phyloP scores from a whole-genome alignment of 2,797 vertebrate genomes.

The Podarcis siculus region DNA sequence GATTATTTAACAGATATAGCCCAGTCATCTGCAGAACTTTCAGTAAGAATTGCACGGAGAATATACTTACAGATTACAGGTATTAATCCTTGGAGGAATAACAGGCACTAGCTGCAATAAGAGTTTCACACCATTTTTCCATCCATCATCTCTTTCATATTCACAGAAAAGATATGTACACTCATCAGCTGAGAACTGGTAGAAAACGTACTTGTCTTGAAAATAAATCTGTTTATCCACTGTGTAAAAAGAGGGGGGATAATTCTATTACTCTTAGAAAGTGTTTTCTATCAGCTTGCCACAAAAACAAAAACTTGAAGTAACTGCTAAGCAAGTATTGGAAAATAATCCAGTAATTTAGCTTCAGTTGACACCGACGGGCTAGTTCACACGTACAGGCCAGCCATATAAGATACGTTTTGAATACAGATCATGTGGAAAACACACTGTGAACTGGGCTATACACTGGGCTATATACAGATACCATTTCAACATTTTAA shows the following conservation, averaged over 20 bases:
- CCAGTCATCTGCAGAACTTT: background rate
- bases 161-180: constrained; percentile 91
- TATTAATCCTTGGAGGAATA: constrained; percentile 83
- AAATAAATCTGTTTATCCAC: constrained; percentile 94
- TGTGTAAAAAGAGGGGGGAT: constrained; percentile 67
- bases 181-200: constrained; percentile 96
- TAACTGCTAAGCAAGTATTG: background rate
- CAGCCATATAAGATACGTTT: background rate
- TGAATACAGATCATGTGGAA: too few species aligned
- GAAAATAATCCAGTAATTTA: background rate
- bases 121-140: constrained; percentile 92
- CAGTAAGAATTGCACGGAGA: background rate
- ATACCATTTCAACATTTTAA: background rate
- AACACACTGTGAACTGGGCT: background rate
- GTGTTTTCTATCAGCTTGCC: background rate
- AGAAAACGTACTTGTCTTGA: constrained; percentile 92
- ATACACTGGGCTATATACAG: background rate
- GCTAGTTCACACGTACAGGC: background rate
- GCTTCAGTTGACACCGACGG: background rate
- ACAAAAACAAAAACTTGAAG: background rate
- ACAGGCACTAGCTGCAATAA: constrained; percentile 90
- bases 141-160: constrained; percentile 90
- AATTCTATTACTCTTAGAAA: background rate
- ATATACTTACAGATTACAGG: constrained; percentile 89
- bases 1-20: background rate